Evolutionary conservation across 2,888 invertebrate species (phyloP).

Genomic region (Caenorhabditis sp.): DNA sequence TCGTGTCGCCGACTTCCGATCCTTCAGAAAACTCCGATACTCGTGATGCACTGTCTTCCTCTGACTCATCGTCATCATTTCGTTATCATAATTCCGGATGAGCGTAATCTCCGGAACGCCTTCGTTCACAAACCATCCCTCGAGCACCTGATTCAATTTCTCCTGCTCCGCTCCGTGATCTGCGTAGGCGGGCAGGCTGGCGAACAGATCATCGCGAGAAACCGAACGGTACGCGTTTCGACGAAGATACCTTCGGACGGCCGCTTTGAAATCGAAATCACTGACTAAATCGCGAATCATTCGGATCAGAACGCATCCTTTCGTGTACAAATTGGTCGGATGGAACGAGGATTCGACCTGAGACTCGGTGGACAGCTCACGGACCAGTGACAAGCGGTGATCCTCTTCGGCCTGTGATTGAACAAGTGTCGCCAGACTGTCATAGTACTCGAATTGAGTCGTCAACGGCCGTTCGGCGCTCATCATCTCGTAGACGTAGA

Average conservation of each 20-base stretch:
- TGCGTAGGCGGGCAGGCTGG: conserved; percentile 71
- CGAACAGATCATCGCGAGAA: conserved; percentile 69
- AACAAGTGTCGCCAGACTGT: conserved; percentile 31
- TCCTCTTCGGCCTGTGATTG: conserved; percentile 44
- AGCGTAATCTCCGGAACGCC: conserved; percentile 76
- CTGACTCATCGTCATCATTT: background rate
- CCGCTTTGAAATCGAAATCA: conserved; percentile 70
- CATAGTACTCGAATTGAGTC: conserved; percentile 73
- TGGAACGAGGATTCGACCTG: conserved; percentile 88
- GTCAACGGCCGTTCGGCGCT: conserved; percentile 69
- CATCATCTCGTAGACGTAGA: conserved; percentile 76
- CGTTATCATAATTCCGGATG: conserved; percentile 46
- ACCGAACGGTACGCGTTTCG: conserved; percentile 74
- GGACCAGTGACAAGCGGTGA: conserved; percentile 62
- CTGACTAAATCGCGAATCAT: conserved; percentile 76
- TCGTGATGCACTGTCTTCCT: conserved; percentile 46
- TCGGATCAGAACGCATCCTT: conserved; percentile 76
- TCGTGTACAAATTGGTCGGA: conserved; percentile 79
- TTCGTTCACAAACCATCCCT: conserved; percentile 76
- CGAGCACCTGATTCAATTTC: conserved; percentile 53
- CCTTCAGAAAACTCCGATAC: conserved; percentile 47
- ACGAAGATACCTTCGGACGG: conserved; percentile 70
- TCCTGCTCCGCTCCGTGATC: conserved; percentile 76
- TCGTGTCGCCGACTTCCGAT: conserved; percentile 33
- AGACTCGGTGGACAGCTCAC: conserved; percentile 89